phyloP scores from a whole-genome alignment of 2,113 vertebrate species.

The Nestor notabilis region DNA sequence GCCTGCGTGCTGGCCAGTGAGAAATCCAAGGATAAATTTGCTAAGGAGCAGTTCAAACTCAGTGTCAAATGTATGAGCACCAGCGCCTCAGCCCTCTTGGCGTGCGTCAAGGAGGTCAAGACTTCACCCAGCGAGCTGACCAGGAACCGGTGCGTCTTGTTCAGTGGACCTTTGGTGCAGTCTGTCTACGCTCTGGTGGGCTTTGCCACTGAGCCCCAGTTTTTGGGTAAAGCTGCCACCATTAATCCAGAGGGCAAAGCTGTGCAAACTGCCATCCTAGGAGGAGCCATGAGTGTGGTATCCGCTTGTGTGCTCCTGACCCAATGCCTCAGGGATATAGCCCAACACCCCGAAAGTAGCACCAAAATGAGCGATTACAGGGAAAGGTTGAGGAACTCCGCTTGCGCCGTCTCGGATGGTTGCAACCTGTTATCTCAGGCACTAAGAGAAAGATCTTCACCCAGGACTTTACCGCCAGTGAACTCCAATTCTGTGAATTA shows the following conservation, averaged over 20 bases:
- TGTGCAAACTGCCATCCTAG: constrained; percentile 95
- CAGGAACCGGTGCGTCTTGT: constrained; percentile 91
- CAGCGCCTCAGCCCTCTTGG: constrained; percentile 92
- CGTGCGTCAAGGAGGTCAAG: constrained; percentile 94
- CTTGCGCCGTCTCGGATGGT: constrained; percentile 94
- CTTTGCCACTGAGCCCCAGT: constrained; percentile 97
- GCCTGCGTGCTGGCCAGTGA: constrained; percentile 92
- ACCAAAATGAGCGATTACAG: constrained; percentile 94
- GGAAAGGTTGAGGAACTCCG: constrained; percentile 92
- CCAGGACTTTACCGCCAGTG: constrained; percentile 95
- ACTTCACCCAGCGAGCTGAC: constrained; percentile 92
- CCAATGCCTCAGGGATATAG: constrained; percentile 97
- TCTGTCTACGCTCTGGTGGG: constrained; percentile 92
- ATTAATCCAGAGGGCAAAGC: constrained; percentile 92
- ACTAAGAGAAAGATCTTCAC: constrained; percentile 95
- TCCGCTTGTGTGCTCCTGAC: constrained; percentile 97
- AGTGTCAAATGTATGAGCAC: constrained; percentile 96
- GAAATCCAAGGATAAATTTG: constrained; percentile 91
- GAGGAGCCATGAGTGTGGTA: constrained; percentile 98
- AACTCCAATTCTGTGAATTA: constrained; percentile 99
- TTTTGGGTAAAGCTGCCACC: constrained; percentile 90
- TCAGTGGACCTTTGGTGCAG: constrained; percentile 91
- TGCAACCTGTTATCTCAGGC: constrained; percentile 98
- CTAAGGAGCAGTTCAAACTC: constrained; percentile 95
- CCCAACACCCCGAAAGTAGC: constrained; percentile 93